Evolutionary conservation across 1,140 invertebrate genomes (phyloP).

Genomic region (Trichoplusia ni): DNA sequence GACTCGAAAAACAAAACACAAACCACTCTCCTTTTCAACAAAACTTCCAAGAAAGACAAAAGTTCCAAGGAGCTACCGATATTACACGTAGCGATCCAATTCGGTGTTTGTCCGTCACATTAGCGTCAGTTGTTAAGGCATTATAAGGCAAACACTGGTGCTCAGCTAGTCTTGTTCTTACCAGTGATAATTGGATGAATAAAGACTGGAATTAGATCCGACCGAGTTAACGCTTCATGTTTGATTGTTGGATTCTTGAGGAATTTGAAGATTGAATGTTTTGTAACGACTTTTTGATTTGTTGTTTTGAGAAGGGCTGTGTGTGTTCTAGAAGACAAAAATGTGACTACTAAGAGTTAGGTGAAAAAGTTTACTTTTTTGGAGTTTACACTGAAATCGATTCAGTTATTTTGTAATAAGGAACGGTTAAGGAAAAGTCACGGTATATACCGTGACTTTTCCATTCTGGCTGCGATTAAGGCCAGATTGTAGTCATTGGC

Average conservation of each 20-base stretch:
- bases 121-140: constrained; percentile 48
- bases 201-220: constrained; percentile 64
- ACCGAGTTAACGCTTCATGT: constrained; percentile 33
- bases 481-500: no score
- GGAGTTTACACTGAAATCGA: no score
- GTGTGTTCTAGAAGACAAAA: not conserved
- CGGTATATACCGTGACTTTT: no score
- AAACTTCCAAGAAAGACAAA: constrained; percentile 29
- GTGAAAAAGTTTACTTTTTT: no score
- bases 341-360: no score
- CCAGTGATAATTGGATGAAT: constrained; percentile 57
- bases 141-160: constrained; percentile 46
- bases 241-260: constrained; percentile 23
- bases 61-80: constrained; percentile 52
- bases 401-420: no score
- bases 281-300: not conserved
- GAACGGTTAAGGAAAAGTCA: no score
- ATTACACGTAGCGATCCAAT: constrained; percentile 58
- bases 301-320: not conserved
- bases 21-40: not conserved
- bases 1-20: not conserved
- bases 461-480: no score
- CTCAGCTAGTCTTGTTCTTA: constrained; percentile 44
- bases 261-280: no score
- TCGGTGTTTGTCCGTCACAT: constrained; percentile 46